These are phyloP conservation scores for Misgurnus anguillicaudatus DNA, from an alignment of 2,113 vertebrate species.

Conservation along the genomic window DNA sequence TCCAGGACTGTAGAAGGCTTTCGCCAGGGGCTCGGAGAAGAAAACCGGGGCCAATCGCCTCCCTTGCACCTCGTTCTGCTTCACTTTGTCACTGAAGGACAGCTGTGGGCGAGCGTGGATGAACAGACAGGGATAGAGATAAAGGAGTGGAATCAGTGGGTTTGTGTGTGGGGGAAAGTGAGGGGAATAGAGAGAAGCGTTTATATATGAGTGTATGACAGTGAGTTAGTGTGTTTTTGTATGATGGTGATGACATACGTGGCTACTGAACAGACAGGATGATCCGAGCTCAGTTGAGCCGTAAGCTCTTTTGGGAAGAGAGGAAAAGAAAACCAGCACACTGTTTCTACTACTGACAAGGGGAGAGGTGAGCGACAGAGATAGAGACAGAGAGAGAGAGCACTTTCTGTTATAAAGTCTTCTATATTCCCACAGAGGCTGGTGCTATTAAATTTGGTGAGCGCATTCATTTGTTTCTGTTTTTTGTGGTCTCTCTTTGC, in stretches of 20 bases:
- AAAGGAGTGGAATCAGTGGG: slow-evolving; percentile 12
- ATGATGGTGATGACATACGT: neutral
- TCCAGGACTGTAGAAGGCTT: slow-evolving; percentile 24
- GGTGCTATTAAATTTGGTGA: slow-evolving; percentile 11
- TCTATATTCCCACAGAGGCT: neutral
- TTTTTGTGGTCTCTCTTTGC: neutral
- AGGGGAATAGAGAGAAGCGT: neutral
- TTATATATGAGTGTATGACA: slow-evolving; percentile 28
- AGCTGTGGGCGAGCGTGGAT: slow-evolving; percentile 20
- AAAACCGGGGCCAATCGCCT: neutral
- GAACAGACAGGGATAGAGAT: slow-evolving; percentile 20
- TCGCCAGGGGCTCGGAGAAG: neutral
- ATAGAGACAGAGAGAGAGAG: neutral
- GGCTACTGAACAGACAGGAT: slow-evolving; percentile 15
- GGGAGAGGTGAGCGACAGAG: neutral
- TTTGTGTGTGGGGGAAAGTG: slow-evolving; percentile 33
- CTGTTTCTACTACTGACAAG: slow-evolving; percentile 8
- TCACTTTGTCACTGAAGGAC: slow-evolving; percentile 30
- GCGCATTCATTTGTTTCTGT: slow-evolving; percentile 4
- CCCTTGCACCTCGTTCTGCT: slow-evolving; percentile 20
- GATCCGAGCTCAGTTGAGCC: neutral
- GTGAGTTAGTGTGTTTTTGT: slow-evolving; percentile 7
- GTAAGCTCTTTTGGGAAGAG: neutral
- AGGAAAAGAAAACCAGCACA: slow-evolving; percentile 4
- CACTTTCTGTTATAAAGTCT: neutral